Percentiles rank a stretch among this genome's conserved stretches.
Conservation (phyloP, 2,888 invertebrate species). For the Scaptomyza cyrtandrae region DNA sequence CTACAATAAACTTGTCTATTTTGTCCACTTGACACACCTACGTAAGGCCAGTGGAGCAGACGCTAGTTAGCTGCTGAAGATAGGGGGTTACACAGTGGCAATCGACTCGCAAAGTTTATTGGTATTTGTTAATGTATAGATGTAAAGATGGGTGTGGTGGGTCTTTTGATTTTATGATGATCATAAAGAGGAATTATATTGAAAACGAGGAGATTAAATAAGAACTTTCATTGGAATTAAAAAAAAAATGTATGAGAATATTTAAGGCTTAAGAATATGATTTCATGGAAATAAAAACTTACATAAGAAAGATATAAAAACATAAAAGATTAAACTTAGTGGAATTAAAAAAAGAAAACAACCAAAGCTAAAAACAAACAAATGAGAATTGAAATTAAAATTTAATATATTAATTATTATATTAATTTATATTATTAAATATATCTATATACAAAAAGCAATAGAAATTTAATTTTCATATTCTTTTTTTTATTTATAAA, state of each 20-base stretch:
- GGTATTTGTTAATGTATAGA: constrained; percentile 20
- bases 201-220: not conserved
- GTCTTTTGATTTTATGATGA: not conserved
- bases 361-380: too few relatives aligned
- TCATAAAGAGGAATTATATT: constrained; percentile 1
- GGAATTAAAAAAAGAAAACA: too few relatives aligned
- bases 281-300: too few relatives aligned
- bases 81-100: constrained; percentile 19
- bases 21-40: constrained; percentile 73
- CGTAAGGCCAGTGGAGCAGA: constrained; percentile 33
- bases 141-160: not conserved
- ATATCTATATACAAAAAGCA: too few relatives aligned
- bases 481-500: too few relatives aligned
- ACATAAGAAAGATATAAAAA: not conserved
- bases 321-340: not conserved
- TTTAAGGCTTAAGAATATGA: too few relatives aligned
- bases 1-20: constrained; percentile 64
- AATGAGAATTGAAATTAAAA: too few relatives aligned
- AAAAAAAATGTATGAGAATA: not conserved
- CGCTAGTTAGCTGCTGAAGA: constrained; percentile 20
- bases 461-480: too few relatives aligned
- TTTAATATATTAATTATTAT: too few relatives aligned
- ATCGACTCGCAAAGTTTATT: constrained; percentile 50
- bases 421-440: too few relatives aligned
- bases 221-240: constrained; percentile 7